These are phyloP conservation scores for Amazona guildingii DNA, from an alignment of 2,113 vertebrate genomes.

Conservation along the genomic window DNA sequence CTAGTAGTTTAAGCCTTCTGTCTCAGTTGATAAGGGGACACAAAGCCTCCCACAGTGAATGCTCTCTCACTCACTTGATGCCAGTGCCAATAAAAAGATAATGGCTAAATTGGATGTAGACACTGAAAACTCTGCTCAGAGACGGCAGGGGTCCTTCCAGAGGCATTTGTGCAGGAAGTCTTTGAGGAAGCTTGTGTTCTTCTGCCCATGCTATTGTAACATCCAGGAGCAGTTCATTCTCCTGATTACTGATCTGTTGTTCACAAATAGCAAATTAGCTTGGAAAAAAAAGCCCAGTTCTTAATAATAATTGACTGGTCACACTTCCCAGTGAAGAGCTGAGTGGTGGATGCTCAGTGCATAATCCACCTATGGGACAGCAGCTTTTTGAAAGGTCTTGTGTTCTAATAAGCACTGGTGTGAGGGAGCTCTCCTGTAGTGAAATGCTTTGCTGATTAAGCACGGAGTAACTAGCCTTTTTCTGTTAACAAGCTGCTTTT, in stretches of 20 bases:
- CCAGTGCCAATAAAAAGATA: background rate
- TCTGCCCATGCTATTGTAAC: background rate
- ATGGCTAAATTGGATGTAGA: background rate
- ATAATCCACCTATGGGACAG: background rate
- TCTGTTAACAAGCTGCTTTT: background rate
- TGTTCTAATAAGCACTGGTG: background rate
- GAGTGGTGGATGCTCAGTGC: background rate
- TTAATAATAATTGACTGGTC: constrained; percentile 7
- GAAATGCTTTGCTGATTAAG: background rate
- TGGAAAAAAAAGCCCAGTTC: background rate
- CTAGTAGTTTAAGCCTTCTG: background rate
- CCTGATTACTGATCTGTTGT: background rate
- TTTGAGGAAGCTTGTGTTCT: background rate
- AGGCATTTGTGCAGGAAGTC: background rate
- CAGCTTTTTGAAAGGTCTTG: background rate
- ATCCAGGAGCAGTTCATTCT: constrained; percentile 1
- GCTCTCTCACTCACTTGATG: background rate
- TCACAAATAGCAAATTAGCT: constrained; percentile 30
- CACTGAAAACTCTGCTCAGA: background rate
- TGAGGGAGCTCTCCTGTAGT: background rate
- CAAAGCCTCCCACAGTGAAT: background rate
- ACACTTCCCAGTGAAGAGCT: background rate
- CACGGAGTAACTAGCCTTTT: background rate
- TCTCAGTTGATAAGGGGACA: background rate
- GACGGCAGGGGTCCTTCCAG: background rate